phyloP scores from a whole-genome alignment of 2,797 vertebrate species.

The Benthosema pterotum region DNA sequence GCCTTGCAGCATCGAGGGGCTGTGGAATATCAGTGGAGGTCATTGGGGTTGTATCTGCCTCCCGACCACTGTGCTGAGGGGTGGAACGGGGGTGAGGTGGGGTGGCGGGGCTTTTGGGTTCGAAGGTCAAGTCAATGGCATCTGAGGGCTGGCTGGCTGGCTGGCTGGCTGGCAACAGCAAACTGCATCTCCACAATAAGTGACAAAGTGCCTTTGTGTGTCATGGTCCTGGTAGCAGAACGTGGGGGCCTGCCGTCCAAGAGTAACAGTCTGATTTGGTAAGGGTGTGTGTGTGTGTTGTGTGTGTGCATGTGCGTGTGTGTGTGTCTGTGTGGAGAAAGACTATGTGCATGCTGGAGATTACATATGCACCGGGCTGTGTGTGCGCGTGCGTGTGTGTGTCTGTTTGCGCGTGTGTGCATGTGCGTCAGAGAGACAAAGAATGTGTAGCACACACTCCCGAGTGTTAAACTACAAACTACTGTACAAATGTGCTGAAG shows the following conservation, averaged over 20 bases:
- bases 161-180: slow-evolving; percentile 62
- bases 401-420: slow-evolving; percentile 26
- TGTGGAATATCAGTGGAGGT: slow-evolving; percentile 77
- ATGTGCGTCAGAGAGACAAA: slow-evolving; percentile 47
- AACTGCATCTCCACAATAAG: slow-evolving; percentile 75
- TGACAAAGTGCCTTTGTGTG: slow-evolving; percentile 78
- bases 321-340: slow-evolving; percentile 18
- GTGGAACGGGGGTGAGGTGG: slow-evolving; percentile 56
- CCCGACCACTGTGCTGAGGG: slow-evolving; percentile 77
- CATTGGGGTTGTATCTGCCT: slow-evolving; percentile 71
- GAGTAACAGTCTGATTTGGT: slow-evolving; percentile 80
- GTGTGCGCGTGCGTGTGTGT: slow-evolving; percentile 34
- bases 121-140: slow-evolving; percentile 71
- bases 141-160: slow-evolving; percentile 63
- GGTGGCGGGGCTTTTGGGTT: too few relatives aligned
- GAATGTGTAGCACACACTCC: slow-evolving; percentile 64
- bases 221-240: slow-evolving; percentile 60
- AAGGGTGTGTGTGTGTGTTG: slow-evolving; percentile 40
- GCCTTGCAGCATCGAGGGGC: slow-evolving; percentile 80
- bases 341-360: slow-evolving; percentile 67
- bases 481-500: slow-evolving; percentile 70
- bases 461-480: slow-evolving; percentile 68
- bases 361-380: slow-evolving; percentile 63
- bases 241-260: slow-evolving; percentile 57
- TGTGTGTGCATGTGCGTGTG: not conserved